Conservation (phyloP, 2,797 vertebrate species). For the Holocentrus rufus region DNA sequence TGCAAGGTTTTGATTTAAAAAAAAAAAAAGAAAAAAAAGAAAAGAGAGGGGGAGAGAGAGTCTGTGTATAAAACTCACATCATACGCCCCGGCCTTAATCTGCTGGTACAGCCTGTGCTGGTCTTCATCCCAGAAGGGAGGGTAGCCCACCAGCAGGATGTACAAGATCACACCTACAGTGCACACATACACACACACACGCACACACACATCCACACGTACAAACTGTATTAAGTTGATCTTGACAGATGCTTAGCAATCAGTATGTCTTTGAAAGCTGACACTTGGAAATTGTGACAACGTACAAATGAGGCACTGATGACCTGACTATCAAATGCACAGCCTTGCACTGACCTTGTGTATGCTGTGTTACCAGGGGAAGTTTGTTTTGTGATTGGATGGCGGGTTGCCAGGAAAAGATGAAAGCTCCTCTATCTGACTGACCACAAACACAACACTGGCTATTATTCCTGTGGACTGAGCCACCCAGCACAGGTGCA, state of each 20-base stretch:
- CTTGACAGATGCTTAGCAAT: not conserved
- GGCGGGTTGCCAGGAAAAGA: slow-evolving; percentile 17
- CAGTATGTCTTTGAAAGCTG: not conserved
- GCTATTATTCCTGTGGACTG: slow-evolving; percentile 22
- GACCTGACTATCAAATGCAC: not conserved
- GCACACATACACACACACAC: slow-evolving; percentile 41
- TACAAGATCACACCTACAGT: slow-evolving; percentile 94
- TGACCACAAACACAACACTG: slow-evolving; percentile 40
- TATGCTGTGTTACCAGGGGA: not conserved
- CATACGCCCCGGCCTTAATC: slow-evolving; percentile 97
- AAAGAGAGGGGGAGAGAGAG: not conserved
- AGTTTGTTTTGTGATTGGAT: slow-evolving; percentile 36
- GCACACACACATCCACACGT: slow-evolving; percentile 2
- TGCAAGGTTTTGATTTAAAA: not conserved
- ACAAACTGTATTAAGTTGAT: not conserved
- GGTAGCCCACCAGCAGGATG: slow-evolving; percentile 96
- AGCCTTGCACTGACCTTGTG: no score
- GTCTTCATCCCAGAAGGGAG: slow-evolving; percentile 98
- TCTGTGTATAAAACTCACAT: slow-evolving; percentile 81
- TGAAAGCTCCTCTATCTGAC: slow-evolving; percentile 36
- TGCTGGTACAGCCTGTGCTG: slow-evolving; percentile 98
- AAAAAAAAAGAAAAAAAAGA: not conserved
- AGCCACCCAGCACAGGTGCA: slow-evolving; percentile 43
- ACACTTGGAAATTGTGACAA: not conserved
- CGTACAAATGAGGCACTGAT: not conserved